Conservation (phyloP, 92 coral and sea anemone genomes). For the Umimayanthus kanabou region DNA sequence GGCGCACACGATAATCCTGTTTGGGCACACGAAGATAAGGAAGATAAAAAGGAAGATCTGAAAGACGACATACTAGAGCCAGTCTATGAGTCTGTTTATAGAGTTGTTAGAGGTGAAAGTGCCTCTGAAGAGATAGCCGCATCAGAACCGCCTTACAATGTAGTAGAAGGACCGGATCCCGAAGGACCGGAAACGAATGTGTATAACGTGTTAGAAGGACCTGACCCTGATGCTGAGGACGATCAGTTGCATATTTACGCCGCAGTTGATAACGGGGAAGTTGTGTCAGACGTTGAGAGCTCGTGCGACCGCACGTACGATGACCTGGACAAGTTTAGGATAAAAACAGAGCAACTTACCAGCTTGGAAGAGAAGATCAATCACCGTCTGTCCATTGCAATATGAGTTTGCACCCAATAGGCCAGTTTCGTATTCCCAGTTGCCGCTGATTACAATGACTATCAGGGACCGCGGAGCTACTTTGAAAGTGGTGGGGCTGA, state of each 20-base stretch:
- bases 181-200: not conserved
- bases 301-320: not conserved
- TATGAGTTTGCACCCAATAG: no score
- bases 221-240: not conserved
- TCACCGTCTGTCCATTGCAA: not conserved
- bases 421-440: no score
- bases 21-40: not conserved
- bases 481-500: no score
- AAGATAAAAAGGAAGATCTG: not conserved
- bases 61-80: not conserved
- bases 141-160: not conserved
- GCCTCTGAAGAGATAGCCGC: not conserved
- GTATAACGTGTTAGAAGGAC: not conserved
- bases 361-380: not conserved
- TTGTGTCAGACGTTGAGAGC: not conserved
- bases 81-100: not conserved
- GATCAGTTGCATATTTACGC: not conserved
- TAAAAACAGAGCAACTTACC: not conserved
- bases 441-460: no score
- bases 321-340: not conserved
- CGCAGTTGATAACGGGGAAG: not conserved
- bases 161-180: constrained; percentile 6
- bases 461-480: no score
- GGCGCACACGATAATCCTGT: not conserved
- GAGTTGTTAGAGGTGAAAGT: not conserved